A percentile compares a stretch with the other conserved stretches of the same genome.
Evolutionary conservation across 2,797 vertebrate species (phyloP).

Genomic region (Acanthis flammea): DNA sequence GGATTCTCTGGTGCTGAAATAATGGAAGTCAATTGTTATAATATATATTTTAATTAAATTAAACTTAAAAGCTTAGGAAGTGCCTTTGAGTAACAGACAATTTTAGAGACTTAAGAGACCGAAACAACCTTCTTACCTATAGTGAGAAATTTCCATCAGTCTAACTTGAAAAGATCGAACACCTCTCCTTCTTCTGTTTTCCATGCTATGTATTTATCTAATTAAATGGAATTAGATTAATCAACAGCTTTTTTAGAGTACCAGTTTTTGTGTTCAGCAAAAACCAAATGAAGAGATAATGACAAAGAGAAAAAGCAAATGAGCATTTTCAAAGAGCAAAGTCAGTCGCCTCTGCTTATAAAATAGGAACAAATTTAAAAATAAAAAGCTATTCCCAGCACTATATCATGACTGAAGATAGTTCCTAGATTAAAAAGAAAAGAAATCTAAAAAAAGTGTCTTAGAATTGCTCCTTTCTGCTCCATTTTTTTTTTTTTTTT

Average conservation of each 20-base stretch:
- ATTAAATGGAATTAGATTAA: slow-evolving; percentile 10
- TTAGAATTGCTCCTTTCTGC: neutral
- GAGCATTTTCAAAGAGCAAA: neutral
- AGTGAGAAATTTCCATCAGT: slow-evolving; percentile 29
- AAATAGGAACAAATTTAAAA: neutral
- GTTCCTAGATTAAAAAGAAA: neutral
- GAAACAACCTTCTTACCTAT: neutral
- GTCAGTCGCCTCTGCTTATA: neutral
- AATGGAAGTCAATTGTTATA: slow-evolving; percentile 13
- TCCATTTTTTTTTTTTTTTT: neutral
- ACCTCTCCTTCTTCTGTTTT: neutral
- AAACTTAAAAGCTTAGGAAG: slow-evolving; percentile 48
- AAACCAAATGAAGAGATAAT: neutral
- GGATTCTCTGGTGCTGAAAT: slow-evolving; percentile 20
- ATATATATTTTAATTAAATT: slow-evolving; percentile 49
- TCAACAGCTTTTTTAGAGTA: neutral
- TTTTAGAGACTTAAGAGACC: slow-evolving; percentile 11
- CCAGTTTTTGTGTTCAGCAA: neutral
- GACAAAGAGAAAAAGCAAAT: neutral
- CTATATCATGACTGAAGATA: neutral
- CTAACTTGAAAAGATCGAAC: slow-evolving; percentile 54
- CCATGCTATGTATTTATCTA: neutral
- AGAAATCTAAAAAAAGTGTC: neutral
- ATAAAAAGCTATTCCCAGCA: neutral
- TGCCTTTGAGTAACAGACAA: slow-evolving; percentile 26